Evolutionary conservation across 2,113 vertebrate species (phyloP).

Genomic region (Morone saxatilis): DNA sequence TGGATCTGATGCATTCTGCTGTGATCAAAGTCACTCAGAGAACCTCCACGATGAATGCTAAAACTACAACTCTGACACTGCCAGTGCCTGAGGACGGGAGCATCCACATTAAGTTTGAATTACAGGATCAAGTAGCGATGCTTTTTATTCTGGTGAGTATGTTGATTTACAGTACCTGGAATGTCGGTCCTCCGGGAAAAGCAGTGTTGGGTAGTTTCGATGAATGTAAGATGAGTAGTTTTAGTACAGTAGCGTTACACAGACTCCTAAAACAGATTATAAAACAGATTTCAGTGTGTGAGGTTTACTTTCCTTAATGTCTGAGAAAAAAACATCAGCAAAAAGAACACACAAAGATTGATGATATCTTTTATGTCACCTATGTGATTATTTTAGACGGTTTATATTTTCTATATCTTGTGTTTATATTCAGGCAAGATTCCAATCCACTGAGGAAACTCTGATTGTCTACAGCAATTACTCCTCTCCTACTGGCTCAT

Average conservation of each 20-base stretch:
- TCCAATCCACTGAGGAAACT: conserved; percentile 50
- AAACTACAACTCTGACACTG: conserved; percentile 25
- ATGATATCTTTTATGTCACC: background rate
- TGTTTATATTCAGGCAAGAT: conserved; percentile 68
- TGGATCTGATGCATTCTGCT: conserved; percentile 81
- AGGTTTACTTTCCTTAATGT: no score
- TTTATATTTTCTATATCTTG: background rate
- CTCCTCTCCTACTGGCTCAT: conserved; percentile 85
- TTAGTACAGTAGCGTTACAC: conserved; percentile 17
- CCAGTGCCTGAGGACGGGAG: conserved; percentile 71
- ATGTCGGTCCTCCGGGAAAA: conserved; percentile 5
- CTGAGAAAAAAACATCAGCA: background rate
- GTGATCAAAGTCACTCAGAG: conserved; percentile 81
- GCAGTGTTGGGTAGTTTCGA: no score
- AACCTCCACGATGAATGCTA: conserved; percentile 3
- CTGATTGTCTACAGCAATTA: conserved; percentile 66
- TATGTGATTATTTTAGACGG: background rate
- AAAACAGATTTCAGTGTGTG: background rate
- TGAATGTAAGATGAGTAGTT: conserved; percentile 53
- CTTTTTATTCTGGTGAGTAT: conserved; percentile 68
- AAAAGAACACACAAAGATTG: background rate
- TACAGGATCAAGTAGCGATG: conserved; percentile 53
- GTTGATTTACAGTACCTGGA: background rate
- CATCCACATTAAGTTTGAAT: conserved; percentile 57
- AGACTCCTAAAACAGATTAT: background rate